phyloP scores from a whole-genome alignment of 2,888 invertebrate genomes.

The Megastigmus dorsalis region DNA sequence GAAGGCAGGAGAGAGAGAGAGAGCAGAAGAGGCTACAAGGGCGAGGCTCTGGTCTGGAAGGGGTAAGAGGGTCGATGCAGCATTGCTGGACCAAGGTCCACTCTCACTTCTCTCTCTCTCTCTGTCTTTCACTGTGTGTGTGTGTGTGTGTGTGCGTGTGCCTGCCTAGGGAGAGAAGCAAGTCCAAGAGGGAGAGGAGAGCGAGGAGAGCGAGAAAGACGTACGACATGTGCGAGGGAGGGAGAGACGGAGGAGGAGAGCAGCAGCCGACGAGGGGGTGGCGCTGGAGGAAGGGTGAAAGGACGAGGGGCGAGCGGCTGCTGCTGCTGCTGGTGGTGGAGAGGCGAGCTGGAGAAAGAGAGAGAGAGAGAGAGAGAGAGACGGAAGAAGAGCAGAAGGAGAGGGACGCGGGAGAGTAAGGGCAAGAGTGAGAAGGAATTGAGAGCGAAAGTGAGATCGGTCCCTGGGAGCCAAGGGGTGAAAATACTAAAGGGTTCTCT shows the following conservation, averaged over 20 bases:
- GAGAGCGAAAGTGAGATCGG: constrained; percentile 71
- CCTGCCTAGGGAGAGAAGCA: constrained; percentile 50
- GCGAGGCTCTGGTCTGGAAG: constrained; percentile 57
- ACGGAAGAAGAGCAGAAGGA: constrained; percentile 35
- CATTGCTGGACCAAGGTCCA: constrained; percentile 72
- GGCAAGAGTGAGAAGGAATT: constrained; percentile 64
- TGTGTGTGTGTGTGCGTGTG: not conserved
- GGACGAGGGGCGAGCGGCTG: constrained; percentile 11
- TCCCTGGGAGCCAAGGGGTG: constrained; percentile 67
- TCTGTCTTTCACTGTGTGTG: too few species aligned
- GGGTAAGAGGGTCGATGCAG: constrained; percentile 72
- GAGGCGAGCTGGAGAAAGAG: not conserved
- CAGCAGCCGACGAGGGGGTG: not conserved
- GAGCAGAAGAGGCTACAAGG: constrained; percentile 55
- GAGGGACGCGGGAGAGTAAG: constrained; percentile 35
- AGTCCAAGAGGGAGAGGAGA: constrained; percentile 27
- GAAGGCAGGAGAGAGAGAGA: constrained; percentile 39
- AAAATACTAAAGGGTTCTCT: constrained; percentile 71
- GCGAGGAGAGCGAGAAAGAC: constrained; percentile 1
- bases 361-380: constrained; percentile 45
- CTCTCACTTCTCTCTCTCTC: constrained; percentile 66
- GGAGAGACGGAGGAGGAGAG: constrained; percentile 21
- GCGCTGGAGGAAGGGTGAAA: not conserved
- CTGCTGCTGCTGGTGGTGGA: too few species aligned
- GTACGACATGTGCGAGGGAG: too few species aligned